Evolutionary conservation across 2,888 invertebrate species (phyloP).

Genomic region (Ariolimax columbianus): DNA sequence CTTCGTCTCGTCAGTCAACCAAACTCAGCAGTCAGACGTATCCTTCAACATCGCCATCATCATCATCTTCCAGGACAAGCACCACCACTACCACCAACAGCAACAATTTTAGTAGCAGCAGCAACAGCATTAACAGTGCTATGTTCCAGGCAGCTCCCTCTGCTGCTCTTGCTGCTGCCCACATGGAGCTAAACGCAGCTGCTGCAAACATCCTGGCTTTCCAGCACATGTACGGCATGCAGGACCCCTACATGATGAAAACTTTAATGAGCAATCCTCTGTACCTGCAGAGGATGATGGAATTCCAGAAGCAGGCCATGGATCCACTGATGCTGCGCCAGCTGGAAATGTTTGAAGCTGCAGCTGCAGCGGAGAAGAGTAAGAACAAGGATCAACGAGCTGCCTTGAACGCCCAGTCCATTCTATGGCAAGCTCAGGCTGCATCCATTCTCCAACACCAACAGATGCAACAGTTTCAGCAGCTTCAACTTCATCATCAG

Average conservation of each 20-base stretch:
- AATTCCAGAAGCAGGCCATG: constrained; percentile 52
- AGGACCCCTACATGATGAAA: constrained; percentile 52
- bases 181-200: constrained; percentile 51
- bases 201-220: constrained; percentile 49
- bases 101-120: constrained; percentile 7
- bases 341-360: constrained; percentile 51
- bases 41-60: constrained; percentile 44
- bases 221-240: constrained; percentile 53
- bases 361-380: constrained; percentile 45
- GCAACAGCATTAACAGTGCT: constrained; percentile 33
- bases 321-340: constrained; percentile 51
- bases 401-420: constrained; percentile 40
- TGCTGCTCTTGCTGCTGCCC: constrained; percentile 52
- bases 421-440: constrained; percentile 50
- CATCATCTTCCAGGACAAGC: constrained; percentile 9
- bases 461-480: constrained; percentile 53
- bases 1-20: constrained; percentile 39
- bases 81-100: constrained; percentile 18
- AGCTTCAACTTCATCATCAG: constrained; percentile 50
- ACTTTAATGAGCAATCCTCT: constrained; percentile 51
- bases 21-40: constrained; percentile 30
- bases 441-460: constrained; percentile 51
- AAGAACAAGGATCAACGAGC: constrained; percentile 48
- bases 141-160: constrained; percentile 49
- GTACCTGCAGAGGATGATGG: constrained; percentile 52